Evolutionary conservation across 2,113 vertebrate species (phyloP).

Genomic region (Gorsachius goisagi): DNA sequence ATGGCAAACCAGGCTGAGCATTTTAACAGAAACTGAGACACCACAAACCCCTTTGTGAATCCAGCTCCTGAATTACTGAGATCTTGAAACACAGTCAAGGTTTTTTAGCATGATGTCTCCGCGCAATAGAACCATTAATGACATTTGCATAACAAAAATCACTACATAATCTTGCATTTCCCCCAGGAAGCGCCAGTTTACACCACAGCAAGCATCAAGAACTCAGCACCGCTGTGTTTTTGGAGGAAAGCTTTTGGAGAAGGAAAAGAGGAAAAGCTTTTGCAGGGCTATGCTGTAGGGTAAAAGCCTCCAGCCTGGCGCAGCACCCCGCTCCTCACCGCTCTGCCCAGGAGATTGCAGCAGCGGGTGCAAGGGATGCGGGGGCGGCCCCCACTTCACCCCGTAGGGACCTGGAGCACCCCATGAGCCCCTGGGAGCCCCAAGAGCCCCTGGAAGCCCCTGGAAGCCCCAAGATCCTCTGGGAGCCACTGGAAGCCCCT

Average conservation of each 20-base stretch:
- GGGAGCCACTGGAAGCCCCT: no score
- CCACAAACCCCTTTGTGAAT: neutral
- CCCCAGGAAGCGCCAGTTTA: neutral
- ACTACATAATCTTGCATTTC: neutral
- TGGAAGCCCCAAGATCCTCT: no score
- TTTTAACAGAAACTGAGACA: neutral
- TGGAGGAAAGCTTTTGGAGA: fast-evolving
- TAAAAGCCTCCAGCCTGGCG: neutral
- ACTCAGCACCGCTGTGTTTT: neutral
- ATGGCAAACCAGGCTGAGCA: fast-evolving
- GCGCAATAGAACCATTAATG: fast-evolving
- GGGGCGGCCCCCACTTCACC: no score
- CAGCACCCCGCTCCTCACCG: neutral
- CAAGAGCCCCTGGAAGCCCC: no score
- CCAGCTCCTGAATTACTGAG: neutral
- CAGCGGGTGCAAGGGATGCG: neutral
- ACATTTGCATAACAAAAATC: neutral
- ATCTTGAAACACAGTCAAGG: neutral
- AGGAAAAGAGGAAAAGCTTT: no score
- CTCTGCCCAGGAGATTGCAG: constrained; percentile 25
- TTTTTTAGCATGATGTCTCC: neutral
- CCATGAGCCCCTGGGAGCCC: no score
- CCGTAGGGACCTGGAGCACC: no score
- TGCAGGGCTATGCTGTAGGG: neutral
- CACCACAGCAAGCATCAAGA: fast-evolving